Evolutionary conservation across 2,888 invertebrate genomes (phyloP).

Genomic region (Anoncus sp.): DNA sequence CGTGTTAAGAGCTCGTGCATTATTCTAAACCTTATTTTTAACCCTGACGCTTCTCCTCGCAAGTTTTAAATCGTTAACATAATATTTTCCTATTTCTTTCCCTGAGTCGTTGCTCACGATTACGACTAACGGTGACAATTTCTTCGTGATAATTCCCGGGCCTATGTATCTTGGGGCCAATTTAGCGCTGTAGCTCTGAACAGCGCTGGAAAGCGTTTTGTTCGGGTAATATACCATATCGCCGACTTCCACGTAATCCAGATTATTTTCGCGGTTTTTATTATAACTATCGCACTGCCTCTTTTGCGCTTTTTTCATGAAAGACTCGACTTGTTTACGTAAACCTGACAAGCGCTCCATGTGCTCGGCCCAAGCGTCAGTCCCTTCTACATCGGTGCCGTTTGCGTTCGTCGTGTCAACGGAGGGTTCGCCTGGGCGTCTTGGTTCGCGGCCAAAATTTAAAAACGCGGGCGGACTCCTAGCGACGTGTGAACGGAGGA

Average conservation of each 20-base stretch:
- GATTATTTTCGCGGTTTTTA: not conserved
- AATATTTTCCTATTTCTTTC: constrained; percentile 21
- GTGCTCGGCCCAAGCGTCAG: not conserved
- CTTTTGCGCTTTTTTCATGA: not conserved
- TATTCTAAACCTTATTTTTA: too few relatives aligned
- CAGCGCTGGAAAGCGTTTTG: not conserved
- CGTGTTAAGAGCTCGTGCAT: too few relatives aligned
- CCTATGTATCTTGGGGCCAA: not conserved
- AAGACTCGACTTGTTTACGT: not conserved
- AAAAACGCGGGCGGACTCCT: constrained; percentile 21
- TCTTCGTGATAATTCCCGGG: not conserved
- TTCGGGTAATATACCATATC: constrained; percentile 4
- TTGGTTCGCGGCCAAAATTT: constrained; percentile 17
- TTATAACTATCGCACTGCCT: not conserved
- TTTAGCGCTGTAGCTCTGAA: constrained; percentile 16
- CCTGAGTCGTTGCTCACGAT: not conserved
- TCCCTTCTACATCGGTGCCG: not conserved
- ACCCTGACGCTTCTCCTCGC: not conserved
- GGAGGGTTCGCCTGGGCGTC: not conserved
- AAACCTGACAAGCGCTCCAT: not conserved
- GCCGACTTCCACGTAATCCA: constrained; percentile 19
- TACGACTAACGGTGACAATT: constrained; percentile 10
- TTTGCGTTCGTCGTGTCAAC: not conserved
- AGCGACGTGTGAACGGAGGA: constrained; percentile 23
- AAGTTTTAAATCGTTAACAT: constrained; percentile 15